Conservation (phyloP, 2,797 vertebrate genomes). For the Microchirus variegatus region DNA sequence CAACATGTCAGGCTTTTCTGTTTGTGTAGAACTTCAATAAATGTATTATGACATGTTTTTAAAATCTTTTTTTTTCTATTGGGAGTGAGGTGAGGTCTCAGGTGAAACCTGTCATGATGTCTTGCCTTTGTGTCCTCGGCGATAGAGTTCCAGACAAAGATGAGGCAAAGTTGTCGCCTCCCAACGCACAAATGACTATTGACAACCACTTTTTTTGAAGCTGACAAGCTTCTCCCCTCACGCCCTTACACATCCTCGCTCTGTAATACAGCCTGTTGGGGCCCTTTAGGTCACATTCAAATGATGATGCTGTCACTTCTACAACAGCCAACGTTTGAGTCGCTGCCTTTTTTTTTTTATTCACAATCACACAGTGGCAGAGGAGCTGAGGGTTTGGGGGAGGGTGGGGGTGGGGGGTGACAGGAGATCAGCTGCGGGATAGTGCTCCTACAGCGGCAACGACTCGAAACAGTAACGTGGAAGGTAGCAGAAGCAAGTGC, state of each 20-base stretch:
- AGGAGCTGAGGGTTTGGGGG: conserved; percentile 21
- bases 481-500: conserved; percentile 8
- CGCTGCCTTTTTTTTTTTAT: conserved; percentile 35
- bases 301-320: conserved; percentile 53
- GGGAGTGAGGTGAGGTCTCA: conserved; percentile 3
- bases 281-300: conserved; percentile 41
- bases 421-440: conserved; percentile 38
- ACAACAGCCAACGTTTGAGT: conserved; percentile 25
- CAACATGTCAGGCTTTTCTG: background rate
- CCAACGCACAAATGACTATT: conserved; percentile 28
- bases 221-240: conserved; percentile 28
- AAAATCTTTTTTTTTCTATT: conserved; percentile 1
- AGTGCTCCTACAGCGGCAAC: no score
- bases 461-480: conserved; percentile 19
- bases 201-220: conserved; percentile 28
- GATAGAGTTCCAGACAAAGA: conserved; percentile 7
- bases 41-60: conserved; percentile 5
- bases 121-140: background rate
- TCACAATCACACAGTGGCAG: conserved; percentile 23
- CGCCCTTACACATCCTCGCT: conserved; percentile 16
- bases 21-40: background rate
- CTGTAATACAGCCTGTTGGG: conserved; percentile 13
- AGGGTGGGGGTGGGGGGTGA: conserved; percentile 18
- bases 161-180: conserved; percentile 10
- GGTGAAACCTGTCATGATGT: conserved; percentile 8